Evolutionary conservation across 2,113 vertebrate species (phyloP), one percentile per base, ranked within the genome.

Genomic region (Lagopus muta): DNA sequence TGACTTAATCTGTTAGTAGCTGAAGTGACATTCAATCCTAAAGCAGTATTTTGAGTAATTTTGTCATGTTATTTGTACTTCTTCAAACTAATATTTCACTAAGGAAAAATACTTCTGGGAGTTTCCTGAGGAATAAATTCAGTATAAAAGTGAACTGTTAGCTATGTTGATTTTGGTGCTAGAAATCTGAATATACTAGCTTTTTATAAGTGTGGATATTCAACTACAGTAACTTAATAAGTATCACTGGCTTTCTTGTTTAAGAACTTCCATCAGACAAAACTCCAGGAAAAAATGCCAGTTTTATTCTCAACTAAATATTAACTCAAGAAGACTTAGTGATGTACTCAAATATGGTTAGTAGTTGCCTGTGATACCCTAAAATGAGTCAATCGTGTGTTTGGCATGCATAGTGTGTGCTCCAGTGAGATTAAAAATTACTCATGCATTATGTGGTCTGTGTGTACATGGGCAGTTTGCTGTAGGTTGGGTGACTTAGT

Each of bases 261-360:
- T 82, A 89, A 64, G 38, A 90, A 57, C 47, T 78, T 82, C 9
- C 13, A 71, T 28, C 12, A 34, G 60, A 15, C 24, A 76, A 20
- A 54, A 18, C 38, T 71, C 10, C 6, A 40, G n/a, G 27, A 45
- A 94, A 88, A 88, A 67, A 62, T 13, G 21, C 67, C 0, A n/a
- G 48, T 47, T 62, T 32, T 83, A 15, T 36, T 90, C 48, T 65
- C 40, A 65, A 54, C 13, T 6, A 73, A 66, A 15, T 74, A 58
- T 74, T 83, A 83, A 11, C n/a, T 92, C 69, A 72, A 84, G 81
- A 72, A 42, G 40, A 15, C 20, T 67, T 65, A 25, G 13, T 90
- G 74, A 78, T 84, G 8, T 25, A 5, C 14, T 92, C 25, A 75
- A 62, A 72, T 42, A 54, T 81, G 32, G 61, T 52, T 89, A 71